Percentiles rank a stretch among this genome's conserved stretches.
These are phyloP conservation scores for Ericerus pela DNA, from an alignment of 1,140 invertebrate genomes.

Conservation along the genomic window DNA sequence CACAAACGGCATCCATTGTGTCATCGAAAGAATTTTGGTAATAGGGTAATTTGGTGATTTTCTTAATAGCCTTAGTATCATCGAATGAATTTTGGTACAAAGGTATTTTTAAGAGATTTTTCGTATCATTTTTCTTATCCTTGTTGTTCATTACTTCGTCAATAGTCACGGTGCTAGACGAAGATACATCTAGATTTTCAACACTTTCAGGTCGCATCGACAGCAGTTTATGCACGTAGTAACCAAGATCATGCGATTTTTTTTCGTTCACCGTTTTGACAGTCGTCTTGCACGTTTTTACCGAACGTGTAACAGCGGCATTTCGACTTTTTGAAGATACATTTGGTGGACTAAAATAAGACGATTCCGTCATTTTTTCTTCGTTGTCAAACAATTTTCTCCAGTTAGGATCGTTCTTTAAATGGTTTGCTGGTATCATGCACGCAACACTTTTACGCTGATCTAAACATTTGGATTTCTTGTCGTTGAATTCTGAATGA, in stretches of 20 bases:
- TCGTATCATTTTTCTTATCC: too few relatives aligned
- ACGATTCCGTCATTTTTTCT: not conserved
- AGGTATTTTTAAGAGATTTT: too few relatives aligned
- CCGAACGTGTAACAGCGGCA: too few relatives aligned
- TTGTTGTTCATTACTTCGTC: too few relatives aligned
- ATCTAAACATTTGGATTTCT: not conserved
- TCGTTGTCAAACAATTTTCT: not conserved
- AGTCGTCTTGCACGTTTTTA: not conserved
- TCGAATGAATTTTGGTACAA: conserved; percentile 2
- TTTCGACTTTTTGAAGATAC: not conserved
- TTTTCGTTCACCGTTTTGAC: too few relatives aligned
- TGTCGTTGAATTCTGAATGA: not conserved
- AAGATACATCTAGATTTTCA: not conserved
- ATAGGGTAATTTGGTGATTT: too few relatives aligned
- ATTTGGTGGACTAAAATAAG: not conserved
- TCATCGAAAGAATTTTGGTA: too few relatives aligned
- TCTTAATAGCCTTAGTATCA: too few relatives aligned
- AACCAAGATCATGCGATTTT: not conserved
- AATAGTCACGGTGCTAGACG: not conserved
- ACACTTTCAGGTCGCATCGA: conserved; percentile 2
- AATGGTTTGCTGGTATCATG: not conserved
- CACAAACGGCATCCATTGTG: too few relatives aligned
- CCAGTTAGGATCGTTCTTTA: not conserved
- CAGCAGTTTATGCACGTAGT: not conserved
- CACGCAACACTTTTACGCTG: not conserved